Evolutionary conservation across 2,113 vertebrate species (phyloP), one percentile per base, ranked within the genome.

Genomic region (Hippocampus abdominalis): DNA sequence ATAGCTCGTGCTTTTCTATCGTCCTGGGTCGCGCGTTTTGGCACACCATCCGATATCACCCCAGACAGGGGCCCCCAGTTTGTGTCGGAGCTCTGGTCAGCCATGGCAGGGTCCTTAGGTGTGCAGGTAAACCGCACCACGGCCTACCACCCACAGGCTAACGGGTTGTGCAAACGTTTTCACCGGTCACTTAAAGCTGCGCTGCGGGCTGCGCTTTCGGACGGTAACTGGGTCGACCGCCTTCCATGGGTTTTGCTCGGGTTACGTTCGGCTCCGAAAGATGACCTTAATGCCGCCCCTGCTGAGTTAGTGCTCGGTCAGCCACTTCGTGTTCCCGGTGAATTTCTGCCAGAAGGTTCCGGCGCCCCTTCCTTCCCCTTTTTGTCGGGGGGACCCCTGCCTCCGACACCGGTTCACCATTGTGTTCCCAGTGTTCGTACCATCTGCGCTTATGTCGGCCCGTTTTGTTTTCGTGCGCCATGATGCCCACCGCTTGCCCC

Each of bases 401-500:
- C 44, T 20, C 29, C 23, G 7, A 16, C 40, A 1, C 40, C 51
- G n/a, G 39, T 70, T 16, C 59, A 60, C 42, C 42, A 66, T 59
- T 59, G 21, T 23, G 7, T 59, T 59, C 25, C 56, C 3, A 8
- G 4, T n/a, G 8, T 57, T 57, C n/a, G 56, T 57, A 18, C 56
- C 3, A 8, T 23, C 56, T 8, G 56, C 12, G n/a, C 56, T 57
- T 13, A 27, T 27, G 21, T 23, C 25, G 11, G 56, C n/a, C 23
- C n/a, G 9, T 25, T 60, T 60, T 60, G 56, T 25, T 60, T 60
- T 60, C 27, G 57, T 60, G 10, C 23, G 57, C 57, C 57, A 60
- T 15, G 8, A 60, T 9, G 57, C 57, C 15, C 57, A 27, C 23
- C 15, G 23, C 27, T 11, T n/a, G n/a, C n/a, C n/a, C n/a, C n/a